phyloP scores from a whole-genome alignment of 2,888 invertebrate species.

The Agrochola lychnidis region DNA sequence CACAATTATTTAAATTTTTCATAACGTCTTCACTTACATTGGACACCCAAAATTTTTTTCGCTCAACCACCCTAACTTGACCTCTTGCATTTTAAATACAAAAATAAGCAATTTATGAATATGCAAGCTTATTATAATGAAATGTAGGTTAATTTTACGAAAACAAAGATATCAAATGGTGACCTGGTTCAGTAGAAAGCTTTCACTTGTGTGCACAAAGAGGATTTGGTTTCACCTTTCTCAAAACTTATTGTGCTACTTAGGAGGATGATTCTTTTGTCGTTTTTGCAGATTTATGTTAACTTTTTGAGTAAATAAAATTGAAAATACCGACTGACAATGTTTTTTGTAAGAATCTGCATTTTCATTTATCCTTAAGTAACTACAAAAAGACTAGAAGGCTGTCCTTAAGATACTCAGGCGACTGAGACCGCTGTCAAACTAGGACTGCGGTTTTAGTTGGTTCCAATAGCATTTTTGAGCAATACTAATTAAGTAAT shows the following conservation, averaged over 20 bases:
- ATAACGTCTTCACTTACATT: conserved; percentile 21
- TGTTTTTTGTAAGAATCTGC: neutral
- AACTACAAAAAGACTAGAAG: no score
- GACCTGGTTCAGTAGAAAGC: conserved; percentile 34
- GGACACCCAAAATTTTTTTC: rapidly evolving
- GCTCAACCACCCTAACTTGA: conserved; percentile 3
- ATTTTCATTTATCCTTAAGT: no score
- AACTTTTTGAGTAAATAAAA: neutral
- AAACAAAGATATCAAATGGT: conserved; percentile 52
- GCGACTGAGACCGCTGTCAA: no score
- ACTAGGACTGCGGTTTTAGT: no score
- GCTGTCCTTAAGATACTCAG: no score
- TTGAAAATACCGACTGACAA: neutral
- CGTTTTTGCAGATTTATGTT: neutral
- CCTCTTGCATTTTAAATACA: conserved; percentile 45
- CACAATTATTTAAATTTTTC: conserved; percentile 34
- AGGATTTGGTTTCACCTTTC: conserved; percentile 42
- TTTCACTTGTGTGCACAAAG: conserved; percentile 50
- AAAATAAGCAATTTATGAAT: conserved; percentile 46
- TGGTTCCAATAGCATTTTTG: no score
- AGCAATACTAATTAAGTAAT: no score
- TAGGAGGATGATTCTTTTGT: conserved; percentile 1
- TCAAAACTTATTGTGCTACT: conserved; percentile 29
- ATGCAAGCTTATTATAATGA: conserved; percentile 46
- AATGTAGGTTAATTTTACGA: conserved; percentile 62